These are phyloP conservation scores for Epizoanthus scotinus DNA, from an alignment of 92 coral and sea anemone genomes.

Conservation along the genomic window DNA sequence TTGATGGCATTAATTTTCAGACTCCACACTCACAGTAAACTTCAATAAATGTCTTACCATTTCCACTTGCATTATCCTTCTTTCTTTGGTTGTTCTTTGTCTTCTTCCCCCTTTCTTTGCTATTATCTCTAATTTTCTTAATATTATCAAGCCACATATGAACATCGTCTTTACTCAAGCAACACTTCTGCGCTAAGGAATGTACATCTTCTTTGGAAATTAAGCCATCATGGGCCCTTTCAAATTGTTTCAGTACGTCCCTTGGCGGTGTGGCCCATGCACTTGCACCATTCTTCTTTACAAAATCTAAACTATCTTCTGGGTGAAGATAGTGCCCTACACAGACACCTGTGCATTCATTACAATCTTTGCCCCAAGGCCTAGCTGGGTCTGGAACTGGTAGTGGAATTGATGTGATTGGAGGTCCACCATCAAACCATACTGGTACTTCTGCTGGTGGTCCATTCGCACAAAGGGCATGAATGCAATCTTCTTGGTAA, in stretches of 20 bases:
- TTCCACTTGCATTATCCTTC: too few relatives aligned
- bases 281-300: background rate
- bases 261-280: conserved; percentile 43
- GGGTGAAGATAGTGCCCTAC: conserved; percentile 50
- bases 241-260: conserved; percentile 16
- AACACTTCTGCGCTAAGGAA: too few relatives aligned
- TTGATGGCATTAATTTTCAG: too few relatives aligned
- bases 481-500: conserved; percentile 52
- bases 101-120: too few relatives aligned
- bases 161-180: too few relatives aligned
- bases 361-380: conserved; percentile 59
- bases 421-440: conserved; percentile 60
- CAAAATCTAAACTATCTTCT: conserved; percentile 28
- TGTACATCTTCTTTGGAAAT: too few relatives aligned
- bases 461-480: conserved; percentile 50
- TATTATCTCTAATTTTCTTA: too few relatives aligned
- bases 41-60: too few relatives aligned
- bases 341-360: conserved; percentile 35
- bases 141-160: too few relatives aligned
- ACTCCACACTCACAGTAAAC: too few relatives aligned
- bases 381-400: conserved; percentile 50
- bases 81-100: too few relatives aligned
- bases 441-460: conserved; percentile 38
- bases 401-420: conserved; percentile 47
- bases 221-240: background rate